Evolutionary conservation across 2,113 vertebrate species (phyloP), one percentile per base, ranked within the genome.

Genomic region (Gila orcuttii): DNA sequence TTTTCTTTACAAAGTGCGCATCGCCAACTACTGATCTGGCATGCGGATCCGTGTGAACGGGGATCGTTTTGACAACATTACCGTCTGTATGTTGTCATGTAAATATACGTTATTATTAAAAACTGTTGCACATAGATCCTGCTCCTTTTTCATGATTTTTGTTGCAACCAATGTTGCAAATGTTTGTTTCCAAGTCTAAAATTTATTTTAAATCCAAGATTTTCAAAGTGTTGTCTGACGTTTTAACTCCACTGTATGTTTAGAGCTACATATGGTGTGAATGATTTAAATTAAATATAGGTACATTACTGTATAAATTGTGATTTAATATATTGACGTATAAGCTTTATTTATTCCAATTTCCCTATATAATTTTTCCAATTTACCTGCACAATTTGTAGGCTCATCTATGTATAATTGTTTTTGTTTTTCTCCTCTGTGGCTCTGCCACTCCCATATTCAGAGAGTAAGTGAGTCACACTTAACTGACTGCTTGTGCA

Each of bases 391-490:
- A 68, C 13, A 68, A 33, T 31, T 19, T 68, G 17, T 21, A 59
- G 50, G 47, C 25, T 55, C 33, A 60, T 75, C 12, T 82, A 31
- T 83, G 47, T 39, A 9, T 36, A 59, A 55, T 39, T 57, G 33
- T 39, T 33, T 59, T 52, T 12, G 6, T 83, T 77, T 84, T 84
- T 42, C 12, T 68, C 47, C 42, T 47, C 31, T 57, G 31, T 84
- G 84, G 11, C 77, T 85, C 59, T 86, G 68, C 74, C n/a, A 66
- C 45, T 50, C 39, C 25, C 25, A 12, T 86, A 64, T 82, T 13
- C 86, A 91, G 90, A 87, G 88, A 91, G 90, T 91, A 90, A 91
- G 90, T 89, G 74, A 78, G 42, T 45, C 80, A 84, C 59, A n/a
- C 31, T 23, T 66, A 36, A 52, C 42, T 73, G 60, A 15, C 21